Base-by-base conservation (phyloP, 2,797 vertebrate genomes). In the Botia almorhae region DNA sequence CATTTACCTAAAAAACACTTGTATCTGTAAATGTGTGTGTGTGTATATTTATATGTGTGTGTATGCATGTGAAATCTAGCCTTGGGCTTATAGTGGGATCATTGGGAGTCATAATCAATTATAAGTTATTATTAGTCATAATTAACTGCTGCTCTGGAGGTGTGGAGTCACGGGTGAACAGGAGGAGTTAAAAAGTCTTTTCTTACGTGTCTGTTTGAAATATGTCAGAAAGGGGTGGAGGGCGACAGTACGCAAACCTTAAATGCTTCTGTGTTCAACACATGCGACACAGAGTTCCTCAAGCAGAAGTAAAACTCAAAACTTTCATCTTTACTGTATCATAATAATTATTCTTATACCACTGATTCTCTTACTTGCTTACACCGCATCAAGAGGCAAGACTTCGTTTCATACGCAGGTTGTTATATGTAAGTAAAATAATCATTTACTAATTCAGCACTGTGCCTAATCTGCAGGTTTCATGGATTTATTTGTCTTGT, bases 151-250 rank as follows among this genome's bases (percentile, higher is more conserved):
- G 10, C 43, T 46, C 19, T 4, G 1, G 10, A 23, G 8, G 21
- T 58, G 10, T 23, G 19, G 19, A 1, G 1, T 11, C 11, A 12
- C 10, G 19, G 8, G 53, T 58, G 3, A 23, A 21, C 2, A 21
- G n/a, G 21, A 19, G 16, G 16, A 17, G 17, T 12, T 50, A 1
- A 14, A 14, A 3, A 13, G 48, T 50, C 1, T 50, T 63, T 70
- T 81, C 11, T 76, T 16, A 17, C 10, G 39, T 63, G 33, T 60
- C 14, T 67, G 1, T 4, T 39, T 23, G 43, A 5, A 56, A 50
- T 43, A 36, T 11, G 26, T 36, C 21, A 73, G 33, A 65, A 76
- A 76, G 39, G 26, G 50, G 67, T 23, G 8, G 69, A 58, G 10
- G 48, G 8, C n/a, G 4, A 8, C 0, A 29, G n/a, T 46, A 29